Conservation (phyloP, 2,113 vertebrate species). For the Varanus salvator region DNA sequence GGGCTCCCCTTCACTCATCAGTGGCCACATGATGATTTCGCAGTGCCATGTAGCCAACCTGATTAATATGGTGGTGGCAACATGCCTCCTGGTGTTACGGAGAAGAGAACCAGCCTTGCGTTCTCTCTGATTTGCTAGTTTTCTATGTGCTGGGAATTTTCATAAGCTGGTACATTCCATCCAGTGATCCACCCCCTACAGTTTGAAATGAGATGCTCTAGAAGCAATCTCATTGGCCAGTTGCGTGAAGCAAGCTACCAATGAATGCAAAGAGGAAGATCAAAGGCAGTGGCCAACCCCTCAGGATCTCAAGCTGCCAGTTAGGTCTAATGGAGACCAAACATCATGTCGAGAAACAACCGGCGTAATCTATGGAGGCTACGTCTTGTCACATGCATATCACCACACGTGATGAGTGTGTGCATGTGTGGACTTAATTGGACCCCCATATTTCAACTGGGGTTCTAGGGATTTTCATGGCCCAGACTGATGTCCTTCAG, state of each 20-base stretch:
- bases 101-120: not conserved
- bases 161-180: not conserved
- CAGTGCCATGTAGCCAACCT: not conserved
- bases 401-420: not conserved
- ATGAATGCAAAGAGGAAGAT: not conserved
- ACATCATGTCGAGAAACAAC: not conserved
- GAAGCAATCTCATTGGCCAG: not conserved
- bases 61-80: too few species aligned
- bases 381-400: not conserved
- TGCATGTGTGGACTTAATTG: not conserved
- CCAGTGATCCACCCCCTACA: not conserved
- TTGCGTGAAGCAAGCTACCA: not conserved
- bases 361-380: not conserved
- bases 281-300: not conserved
- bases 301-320: not conserved
- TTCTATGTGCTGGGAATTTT: not conserved
- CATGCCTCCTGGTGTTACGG: not conserved
- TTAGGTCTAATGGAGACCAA: not conserved
- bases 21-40: not conserved
- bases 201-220: not conserved
- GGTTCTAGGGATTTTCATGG: not conserved
- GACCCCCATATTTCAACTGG: not conserved
- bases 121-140: not conserved
- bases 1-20: not conserved
- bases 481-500: too few species aligned